Conservation (phyloP, 2,797 vertebrate genomes). For the Chelonia mydas region DNA sequence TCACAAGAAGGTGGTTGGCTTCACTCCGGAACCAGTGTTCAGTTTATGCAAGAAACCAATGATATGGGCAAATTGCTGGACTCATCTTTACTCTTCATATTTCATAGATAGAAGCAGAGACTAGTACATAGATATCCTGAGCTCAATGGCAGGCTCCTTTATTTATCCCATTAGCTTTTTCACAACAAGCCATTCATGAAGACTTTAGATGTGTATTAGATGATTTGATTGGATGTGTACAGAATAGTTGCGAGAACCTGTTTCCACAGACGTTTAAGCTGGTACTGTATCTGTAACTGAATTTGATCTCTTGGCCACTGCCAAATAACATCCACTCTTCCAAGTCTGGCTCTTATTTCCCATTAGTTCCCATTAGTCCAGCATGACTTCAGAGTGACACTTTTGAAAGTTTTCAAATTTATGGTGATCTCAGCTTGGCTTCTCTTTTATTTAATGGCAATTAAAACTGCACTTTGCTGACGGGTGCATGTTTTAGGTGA, state of each 20-base stretch:
- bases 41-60: not conserved
- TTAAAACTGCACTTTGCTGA: not conserved
- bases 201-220: accelerated
- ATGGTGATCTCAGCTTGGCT: not conserved
- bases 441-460: not conserved
- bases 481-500: not conserved
- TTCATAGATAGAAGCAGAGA: constrained; percentile 1
- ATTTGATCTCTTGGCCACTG: not conserved
- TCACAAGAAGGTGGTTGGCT: not conserved
- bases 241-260: not conserved
- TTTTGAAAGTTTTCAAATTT: not conserved
- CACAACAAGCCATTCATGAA: accelerated
- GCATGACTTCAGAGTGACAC: not conserved
- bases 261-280: accelerated
- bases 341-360: not conserved
- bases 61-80: not conserved
- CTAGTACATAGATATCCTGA: not conserved
- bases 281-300: accelerated
- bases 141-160: not conserved
- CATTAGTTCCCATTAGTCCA: accelerated
- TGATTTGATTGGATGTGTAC: accelerated
- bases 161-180: not conserved
- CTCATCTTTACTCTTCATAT: not conserved
- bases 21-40: not conserved
- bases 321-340: not conserved